Percentiles rank a stretch among this genome's conserved stretches.
Conservation (phyloP, 2,888 invertebrate species). For the Agonum fuliginosum region DNA sequence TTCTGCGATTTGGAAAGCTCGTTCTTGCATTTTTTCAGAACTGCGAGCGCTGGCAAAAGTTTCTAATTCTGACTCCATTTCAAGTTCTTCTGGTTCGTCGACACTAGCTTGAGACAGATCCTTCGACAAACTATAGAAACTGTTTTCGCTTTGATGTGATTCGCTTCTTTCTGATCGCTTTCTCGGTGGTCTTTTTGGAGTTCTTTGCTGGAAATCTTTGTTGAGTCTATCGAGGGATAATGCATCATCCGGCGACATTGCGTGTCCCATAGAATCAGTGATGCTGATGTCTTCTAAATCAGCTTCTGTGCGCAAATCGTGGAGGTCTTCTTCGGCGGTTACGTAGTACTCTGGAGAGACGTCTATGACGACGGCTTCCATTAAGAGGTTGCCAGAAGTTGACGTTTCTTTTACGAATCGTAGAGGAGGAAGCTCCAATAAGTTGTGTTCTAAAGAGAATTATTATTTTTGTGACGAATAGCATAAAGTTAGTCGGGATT, state of each 20-base stretch:
- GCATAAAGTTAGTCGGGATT: too few relatives aligned
- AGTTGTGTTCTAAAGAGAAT: conserved; percentile 85
- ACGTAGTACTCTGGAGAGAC: conserved; percentile 90
- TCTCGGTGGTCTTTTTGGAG: conserved; percentile 77
- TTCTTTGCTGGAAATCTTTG: conserved; percentile 71
- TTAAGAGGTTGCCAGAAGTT: conserved; percentile 88
- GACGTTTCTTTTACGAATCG: conserved; percentile 93
- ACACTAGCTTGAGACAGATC: conserved; percentile 78
- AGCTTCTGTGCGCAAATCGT: conserved; percentile 87
- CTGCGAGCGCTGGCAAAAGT: conserved; percentile 82
- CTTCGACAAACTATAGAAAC: conserved; percentile 79
- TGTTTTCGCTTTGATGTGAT: conserved; percentile 77
- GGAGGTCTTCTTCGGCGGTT: conserved; percentile 82
- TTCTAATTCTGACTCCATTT: conserved; percentile 78
- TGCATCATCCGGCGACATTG: conserved; percentile 70
- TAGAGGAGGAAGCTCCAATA: conserved; percentile 90
- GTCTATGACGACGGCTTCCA: conserved; percentile 94
- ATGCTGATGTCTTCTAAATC: conserved; percentile 91
- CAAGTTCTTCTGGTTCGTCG: conserved; percentile 77
- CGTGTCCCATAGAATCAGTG: conserved; percentile 79
- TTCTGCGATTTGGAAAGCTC: conserved; percentile 71
- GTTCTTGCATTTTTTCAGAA: conserved; percentile 72
- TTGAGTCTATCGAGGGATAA: conserved; percentile 74
- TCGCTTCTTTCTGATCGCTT: conserved; percentile 82
- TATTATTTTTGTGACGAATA: neutral